Evolutionary conservation across 2,888 invertebrate species (phyloP).

Genomic region (Agrochola macilenta): DNA sequence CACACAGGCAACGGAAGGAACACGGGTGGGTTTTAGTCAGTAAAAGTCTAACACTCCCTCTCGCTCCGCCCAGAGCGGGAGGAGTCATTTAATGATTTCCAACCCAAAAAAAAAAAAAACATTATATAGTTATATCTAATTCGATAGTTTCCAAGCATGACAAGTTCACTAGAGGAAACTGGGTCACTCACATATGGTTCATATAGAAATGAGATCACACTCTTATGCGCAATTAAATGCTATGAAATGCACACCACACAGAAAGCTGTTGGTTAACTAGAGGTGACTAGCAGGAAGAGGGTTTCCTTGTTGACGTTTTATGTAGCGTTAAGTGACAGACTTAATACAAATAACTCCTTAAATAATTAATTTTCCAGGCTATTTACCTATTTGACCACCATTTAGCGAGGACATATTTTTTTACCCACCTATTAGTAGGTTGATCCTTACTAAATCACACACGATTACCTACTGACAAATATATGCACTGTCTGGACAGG

Average conservation of each 20-base stretch:
- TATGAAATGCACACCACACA: background rate
- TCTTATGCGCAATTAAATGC: constrained; percentile 24
- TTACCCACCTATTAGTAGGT: background rate
- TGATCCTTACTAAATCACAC: background rate
- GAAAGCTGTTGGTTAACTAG: background rate
- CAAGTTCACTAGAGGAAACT: constrained; percentile 5
- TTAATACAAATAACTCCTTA: background rate
- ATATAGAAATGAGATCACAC: constrained; percentile 20
- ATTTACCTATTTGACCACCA: background rate
- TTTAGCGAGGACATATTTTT: background rate
- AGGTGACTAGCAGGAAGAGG: background rate
- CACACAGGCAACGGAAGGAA: too few species aligned
- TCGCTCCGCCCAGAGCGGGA: too few species aligned
- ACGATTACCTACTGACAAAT: background rate
- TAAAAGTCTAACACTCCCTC: too few species aligned
- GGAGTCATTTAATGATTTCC: too few species aligned
- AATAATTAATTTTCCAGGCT: background rate
- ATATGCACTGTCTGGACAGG: background rate
- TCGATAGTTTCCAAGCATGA: background rate
- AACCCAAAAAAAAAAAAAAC: too few species aligned
- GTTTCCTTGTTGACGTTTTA: background rate
- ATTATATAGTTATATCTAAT: background rate
- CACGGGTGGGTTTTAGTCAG: too few species aligned
- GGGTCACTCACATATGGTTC: constrained; percentile 9
- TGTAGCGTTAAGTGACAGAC: background rate